These are phyloP conservation scores for Scaptomyza caliginosa DNA, from an alignment of 2,888 invertebrate genomes.

Conservation along the genomic window DNA sequence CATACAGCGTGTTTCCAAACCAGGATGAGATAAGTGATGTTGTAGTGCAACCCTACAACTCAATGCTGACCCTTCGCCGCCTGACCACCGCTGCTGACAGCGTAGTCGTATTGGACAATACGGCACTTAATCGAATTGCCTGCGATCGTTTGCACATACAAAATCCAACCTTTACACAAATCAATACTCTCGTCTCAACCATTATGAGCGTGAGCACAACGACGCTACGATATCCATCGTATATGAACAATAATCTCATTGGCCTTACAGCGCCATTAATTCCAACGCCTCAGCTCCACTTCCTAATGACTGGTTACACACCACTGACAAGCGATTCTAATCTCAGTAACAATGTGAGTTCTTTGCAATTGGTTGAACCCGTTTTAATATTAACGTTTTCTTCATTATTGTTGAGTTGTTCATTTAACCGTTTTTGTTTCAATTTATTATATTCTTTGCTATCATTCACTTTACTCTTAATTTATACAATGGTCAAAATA, in stretches of 20 bases:
- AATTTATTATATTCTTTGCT: background rate
- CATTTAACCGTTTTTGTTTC: background rate
- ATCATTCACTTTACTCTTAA: background rate
- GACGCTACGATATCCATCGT: slow-evolving; percentile 95
- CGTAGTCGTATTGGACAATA: slow-evolving; percentile 98
- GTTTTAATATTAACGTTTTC: background rate
- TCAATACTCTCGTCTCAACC: slow-evolving; percentile 98
- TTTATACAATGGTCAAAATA: background rate
- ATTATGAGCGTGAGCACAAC: slow-evolving; percentile 99
- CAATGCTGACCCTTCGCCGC: slow-evolving; percentile 95
- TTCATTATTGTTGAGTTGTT: background rate
- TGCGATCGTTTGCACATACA: slow-evolving; percentile 96
- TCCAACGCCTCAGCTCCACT: slow-evolving; percentile 99
- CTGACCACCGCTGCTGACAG: slow-evolving; percentile 98
- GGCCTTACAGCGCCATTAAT: slow-evolving; percentile 97
- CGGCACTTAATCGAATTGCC: slow-evolving; percentile 97
- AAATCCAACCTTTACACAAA: slow-evolving; percentile 98
- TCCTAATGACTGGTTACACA: slow-evolving; percentile 99
- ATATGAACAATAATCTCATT: slow-evolving; percentile 99
- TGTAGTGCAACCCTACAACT: slow-evolving; percentile 98
- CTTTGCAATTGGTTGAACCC: background rate
- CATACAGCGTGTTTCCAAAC: slow-evolving; percentile 99
- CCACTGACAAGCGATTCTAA: slow-evolving; percentile 96
- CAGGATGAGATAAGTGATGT: slow-evolving; percentile 98
- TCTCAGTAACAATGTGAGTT: slow-evolving; percentile 64